These are phyloP conservation scores for Aricia artaxerxes DNA, from an alignment of 2,888 invertebrate species.

Conservation along the genomic window DNA sequence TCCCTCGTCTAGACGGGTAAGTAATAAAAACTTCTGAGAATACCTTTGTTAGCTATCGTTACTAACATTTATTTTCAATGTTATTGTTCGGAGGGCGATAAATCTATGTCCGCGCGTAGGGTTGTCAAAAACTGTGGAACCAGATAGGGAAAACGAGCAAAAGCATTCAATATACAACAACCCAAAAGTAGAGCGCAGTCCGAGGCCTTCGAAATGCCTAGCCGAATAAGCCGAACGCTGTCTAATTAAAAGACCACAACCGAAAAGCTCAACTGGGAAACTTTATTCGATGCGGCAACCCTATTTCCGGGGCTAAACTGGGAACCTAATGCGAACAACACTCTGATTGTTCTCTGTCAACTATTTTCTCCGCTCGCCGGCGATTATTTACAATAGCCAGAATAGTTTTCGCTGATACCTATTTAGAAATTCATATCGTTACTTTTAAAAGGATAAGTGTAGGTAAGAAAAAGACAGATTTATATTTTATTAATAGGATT, in stretches of 20 bases:
- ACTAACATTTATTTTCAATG: slow-evolving; percentile 29
- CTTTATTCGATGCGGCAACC: neutral
- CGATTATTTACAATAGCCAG: slow-evolving; percentile 1
- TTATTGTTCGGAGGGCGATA: slow-evolving; percentile 24
- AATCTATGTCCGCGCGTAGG: slow-evolving; percentile 18
- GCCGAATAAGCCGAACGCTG: neutral
- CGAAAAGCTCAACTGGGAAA: neutral
- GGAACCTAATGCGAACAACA: slow-evolving; percentile 9
- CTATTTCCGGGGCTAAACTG: slow-evolving; percentile 6
- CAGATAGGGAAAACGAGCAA: neutral
- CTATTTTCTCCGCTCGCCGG: slow-evolving; percentile 2
- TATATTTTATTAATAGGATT: too few relatives aligned
- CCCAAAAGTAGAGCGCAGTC: neutral
- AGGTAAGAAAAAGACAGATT: neutral
- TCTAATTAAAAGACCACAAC: neutral
- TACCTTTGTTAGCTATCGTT: slow-evolving; percentile 26
- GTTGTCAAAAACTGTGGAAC: neutral
- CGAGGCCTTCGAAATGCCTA: neutral
- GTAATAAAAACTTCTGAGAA: slow-evolving; percentile 28
- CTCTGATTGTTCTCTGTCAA: slow-evolving; percentile 7
- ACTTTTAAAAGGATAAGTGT: neutral
- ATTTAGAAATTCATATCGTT: neutral
- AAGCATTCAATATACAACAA: neutral
- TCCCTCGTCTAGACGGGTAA: slow-evolving; percentile 22
- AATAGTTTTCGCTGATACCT: neutral